Base-by-base conservation (phyloP, 1,140 invertebrate genomes). In the Pseudoatta argentina region DNA sequence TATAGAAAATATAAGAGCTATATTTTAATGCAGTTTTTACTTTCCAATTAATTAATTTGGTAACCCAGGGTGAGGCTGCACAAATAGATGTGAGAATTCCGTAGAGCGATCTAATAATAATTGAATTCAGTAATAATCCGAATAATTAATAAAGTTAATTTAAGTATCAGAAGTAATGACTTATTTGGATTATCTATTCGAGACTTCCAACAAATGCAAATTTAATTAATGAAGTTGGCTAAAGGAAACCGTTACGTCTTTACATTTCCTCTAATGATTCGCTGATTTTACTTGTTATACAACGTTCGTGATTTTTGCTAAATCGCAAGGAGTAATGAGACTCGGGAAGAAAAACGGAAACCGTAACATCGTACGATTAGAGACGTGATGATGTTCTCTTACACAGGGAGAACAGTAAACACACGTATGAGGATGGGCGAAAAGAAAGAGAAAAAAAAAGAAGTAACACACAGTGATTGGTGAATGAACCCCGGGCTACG, bases 401-500 rank as follows among this genome's bases (percentile, higher is more conserved):
- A 12, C 30, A 77, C n/a, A 27, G 12, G 2, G 59, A 82, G 51
- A 61, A 73, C 61, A 16, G 69, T 21, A 30, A 44, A 55, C 21
- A 39, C 57, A 59, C 72, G 59, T 72, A 51, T 51, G 51, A 59
- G 51, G 27, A 59, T 53, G 59, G 27, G 18, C 44, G 14, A 21
- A 21, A 88, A 79, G 44, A 79, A 63, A 61, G 30, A 21, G 16
- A 7, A 53, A 57, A 59, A 64, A 79, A 61, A 53, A 59, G 44
- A 72, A 71, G 30, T n/a, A 72, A 51, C 39, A 24, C 21, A 64
- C 44, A 44, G 85, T 86, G 85, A 89, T 89, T 88, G 86, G 88
- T 34, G 85, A 82, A 77, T 53, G 71, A 82, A 87, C 88, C 77
- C 21, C 71, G 18, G 76, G 85, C 88, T 88, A 88, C 39, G 66